Percentiles rank a stretch among this genome's conserved stretches.
phyloP scores from a whole-genome alignment of 2,797 vertebrate species.

The Phalloptychus januarius region DNA sequence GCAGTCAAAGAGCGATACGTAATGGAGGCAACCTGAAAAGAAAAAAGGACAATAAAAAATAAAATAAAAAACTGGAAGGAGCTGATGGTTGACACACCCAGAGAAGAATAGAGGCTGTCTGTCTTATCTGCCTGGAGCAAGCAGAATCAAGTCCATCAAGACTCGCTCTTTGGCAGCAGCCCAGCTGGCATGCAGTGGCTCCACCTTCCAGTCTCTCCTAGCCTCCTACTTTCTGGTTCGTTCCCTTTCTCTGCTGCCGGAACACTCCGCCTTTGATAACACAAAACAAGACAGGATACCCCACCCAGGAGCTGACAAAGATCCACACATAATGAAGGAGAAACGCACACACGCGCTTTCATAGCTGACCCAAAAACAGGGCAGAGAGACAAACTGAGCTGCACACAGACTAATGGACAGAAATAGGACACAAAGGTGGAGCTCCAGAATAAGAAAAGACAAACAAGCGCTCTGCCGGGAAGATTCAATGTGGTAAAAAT shows the following conservation, averaged over 20 bases:
- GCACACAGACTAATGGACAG: slow-evolving; percentile 38
- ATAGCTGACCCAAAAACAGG: slow-evolving; percentile 47
- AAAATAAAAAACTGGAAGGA: slow-evolving; percentile 19
- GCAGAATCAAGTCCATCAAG: slow-evolving; percentile 37
- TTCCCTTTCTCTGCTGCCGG: slow-evolving; percentile 33
- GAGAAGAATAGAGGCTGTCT: slow-evolving; percentile 50
- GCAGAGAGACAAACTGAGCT: slow-evolving; percentile 39
- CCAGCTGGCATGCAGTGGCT: slow-evolving; percentile 28
- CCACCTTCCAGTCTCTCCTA: slow-evolving; percentile 29
- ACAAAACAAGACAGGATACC: slow-evolving; percentile 59
- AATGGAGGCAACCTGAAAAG: slow-evolving; percentile 42
- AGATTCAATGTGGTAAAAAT: neutral
- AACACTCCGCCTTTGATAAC: slow-evolving; percentile 60
- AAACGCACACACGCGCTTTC: slow-evolving; percentile 5
- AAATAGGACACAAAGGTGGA: slow-evolving; percentile 42
- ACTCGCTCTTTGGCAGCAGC: slow-evolving; percentile 29
- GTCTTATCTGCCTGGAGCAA: slow-evolving; percentile 57
- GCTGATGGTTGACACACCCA: slow-evolving; percentile 50
- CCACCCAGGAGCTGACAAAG: slow-evolving; percentile 56
- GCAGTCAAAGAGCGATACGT: slow-evolving; percentile 26
- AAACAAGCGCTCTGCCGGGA: slow-evolving; percentile 1
- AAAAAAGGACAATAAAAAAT: slow-evolving; percentile 31
- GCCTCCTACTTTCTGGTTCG: slow-evolving; percentile 33
- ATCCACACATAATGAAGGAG: slow-evolving; percentile 32
- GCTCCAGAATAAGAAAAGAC: slow-evolving; percentile 43